Conservation (phyloP, 2,113 vertebrate genomes). For the Pavo muticus region DNA sequence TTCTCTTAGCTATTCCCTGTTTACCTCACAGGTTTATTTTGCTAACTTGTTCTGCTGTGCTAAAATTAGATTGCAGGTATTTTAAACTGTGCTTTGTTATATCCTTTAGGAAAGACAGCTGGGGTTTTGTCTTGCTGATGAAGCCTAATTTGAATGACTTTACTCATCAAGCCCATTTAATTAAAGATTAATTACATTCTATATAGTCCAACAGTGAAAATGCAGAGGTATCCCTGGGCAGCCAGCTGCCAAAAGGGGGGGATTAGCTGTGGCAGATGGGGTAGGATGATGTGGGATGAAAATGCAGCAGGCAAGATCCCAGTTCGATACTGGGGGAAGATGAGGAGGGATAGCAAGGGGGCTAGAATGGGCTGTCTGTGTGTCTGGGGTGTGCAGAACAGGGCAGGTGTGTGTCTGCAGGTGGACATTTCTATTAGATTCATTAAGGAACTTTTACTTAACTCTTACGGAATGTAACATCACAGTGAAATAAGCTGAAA, state of each 20-base stretch:
- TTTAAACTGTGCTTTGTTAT: background rate
- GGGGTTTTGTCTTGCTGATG: conserved; percentile 46
- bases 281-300: background rate
- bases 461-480: background rate
- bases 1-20: background rate
- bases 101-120: conserved; percentile 37
- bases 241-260: background rate
- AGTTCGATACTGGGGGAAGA: background rate
- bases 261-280: background rate
- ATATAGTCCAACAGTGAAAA: background rate
- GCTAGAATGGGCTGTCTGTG: background rate
- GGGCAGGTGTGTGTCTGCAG: background rate
- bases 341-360: background rate
- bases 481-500: background rate
- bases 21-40: background rate
- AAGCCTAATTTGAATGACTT: conserved; percentile 48
- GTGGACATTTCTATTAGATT: background rate
- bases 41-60: background rate
- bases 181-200: conserved; percentile 56
- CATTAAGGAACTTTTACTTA: background rate
- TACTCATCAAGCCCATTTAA: conserved; percentile 51
- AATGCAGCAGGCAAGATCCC: background rate
- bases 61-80: conserved; percentile 42
- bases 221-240: background rate
- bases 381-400: background rate